Conservation (phyloP, 1,140 invertebrate species). For the Druon quercuslanigerum region DNA sequence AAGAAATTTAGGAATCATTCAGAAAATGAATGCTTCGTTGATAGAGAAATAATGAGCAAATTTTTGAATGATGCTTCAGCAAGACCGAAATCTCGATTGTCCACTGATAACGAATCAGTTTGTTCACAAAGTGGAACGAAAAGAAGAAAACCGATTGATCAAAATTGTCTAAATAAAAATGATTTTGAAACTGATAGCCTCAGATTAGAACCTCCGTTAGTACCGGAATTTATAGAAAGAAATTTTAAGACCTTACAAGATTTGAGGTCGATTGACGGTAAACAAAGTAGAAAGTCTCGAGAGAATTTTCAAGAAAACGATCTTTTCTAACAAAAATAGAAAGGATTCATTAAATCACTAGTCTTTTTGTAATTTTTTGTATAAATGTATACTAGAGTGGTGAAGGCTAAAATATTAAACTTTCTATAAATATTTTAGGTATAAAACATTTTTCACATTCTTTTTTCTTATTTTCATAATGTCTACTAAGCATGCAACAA, state of each 20-base stretch:
- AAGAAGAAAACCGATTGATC: background rate
- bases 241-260: conserved; percentile 61
- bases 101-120: conserved; percentile 10
- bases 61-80: conserved; percentile 40
- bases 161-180: background rate
- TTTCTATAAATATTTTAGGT: background rate
- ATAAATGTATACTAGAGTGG: background rate
- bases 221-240: conserved; percentile 64
- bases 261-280: conserved; percentile 39
- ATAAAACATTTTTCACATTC: background rate
- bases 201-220: conserved; percentile 59
- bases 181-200: conserved; percentile 43
- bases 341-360: no score
- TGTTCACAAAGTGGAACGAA: background rate
- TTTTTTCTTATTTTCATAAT: no score
- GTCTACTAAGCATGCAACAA: background rate
- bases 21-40: background rate
- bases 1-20: background rate
- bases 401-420: background rate
- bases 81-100: conserved; percentile 32
- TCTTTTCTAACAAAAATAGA: no score
- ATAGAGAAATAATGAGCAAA: conserved; percentile 41
- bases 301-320: background rate
- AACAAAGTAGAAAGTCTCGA: background rate
- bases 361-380: background rate